Percentiles rank a stretch among this genome's conserved stretches.
Evolutionary conservation across 2,113 vertebrate species (phyloP).

Genomic region (Micromys minutus): DNA sequence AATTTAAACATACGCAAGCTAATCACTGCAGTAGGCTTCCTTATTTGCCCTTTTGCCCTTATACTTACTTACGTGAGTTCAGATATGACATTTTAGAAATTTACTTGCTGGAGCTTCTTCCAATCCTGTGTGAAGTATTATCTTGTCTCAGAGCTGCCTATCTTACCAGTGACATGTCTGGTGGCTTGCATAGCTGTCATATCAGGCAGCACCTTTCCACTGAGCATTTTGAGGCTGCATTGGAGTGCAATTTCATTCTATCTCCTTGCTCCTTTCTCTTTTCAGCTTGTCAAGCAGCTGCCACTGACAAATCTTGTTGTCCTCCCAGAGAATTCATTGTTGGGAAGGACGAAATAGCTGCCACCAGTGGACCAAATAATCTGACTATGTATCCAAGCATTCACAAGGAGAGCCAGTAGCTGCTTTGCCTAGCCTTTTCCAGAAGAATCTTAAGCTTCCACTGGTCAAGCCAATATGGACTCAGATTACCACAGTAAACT

Average conservation of each 20-base stretch:
- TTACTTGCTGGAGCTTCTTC: neutral
- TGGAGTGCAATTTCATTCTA: neutral
- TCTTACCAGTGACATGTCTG: neutral
- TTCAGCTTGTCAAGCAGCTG: conserved; percentile 12
- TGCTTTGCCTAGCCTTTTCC: neutral
- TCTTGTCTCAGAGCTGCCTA: neutral
- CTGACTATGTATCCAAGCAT: neutral
- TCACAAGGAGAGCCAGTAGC: neutral
- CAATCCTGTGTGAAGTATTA: neutral
- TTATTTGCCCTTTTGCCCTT: neutral
- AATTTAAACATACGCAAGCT: neutral
- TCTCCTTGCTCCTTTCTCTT: neutral
- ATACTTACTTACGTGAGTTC: neutral
- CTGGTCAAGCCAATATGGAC: neutral
- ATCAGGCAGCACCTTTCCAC: accelerated
- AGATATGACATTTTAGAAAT: neutral
- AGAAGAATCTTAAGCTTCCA: neutral
- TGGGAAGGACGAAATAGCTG: conserved; percentile 14
- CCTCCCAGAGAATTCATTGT: neutral
- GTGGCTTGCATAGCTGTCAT: accelerated
- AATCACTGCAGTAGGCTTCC: no score
- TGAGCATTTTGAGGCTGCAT: neutral
- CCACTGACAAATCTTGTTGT: conserved; percentile 33
- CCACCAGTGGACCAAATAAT: neutral
- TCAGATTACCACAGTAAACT: neutral